Evolutionary conservation across 2,113 vertebrate species (phyloP), one percentile per base, ranked within the genome.

Genomic region (Salvelinus alpinus): DNA sequence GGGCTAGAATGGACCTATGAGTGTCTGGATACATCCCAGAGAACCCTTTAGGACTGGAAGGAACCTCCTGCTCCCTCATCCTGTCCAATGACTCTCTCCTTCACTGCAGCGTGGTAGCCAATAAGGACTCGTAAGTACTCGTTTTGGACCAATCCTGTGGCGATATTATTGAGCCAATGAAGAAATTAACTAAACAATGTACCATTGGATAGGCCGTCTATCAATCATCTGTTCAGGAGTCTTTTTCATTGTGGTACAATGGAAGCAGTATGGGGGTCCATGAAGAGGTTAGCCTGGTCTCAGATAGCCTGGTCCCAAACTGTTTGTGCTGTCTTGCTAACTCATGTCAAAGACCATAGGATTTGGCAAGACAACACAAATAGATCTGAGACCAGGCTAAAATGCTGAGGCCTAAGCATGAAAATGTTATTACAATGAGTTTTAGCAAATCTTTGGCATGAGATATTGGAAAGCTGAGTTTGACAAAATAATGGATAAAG

Each of bases 71-170:
- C 9, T 96, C 96, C 75, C 96, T 92, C 73, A 95, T 93, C 74
- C 95, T 95, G 79, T 97, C 96, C 77, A 92, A 84, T 0, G 95
- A 93, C 82, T 98, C 96, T 89, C 94, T 95, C 80, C 96, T 95
- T 47, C 95, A 93, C 83, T 96, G 97, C 69, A 95, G 92, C 4
- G 95, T 92, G 79, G 86, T 88, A 25, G 91, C 93, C 54, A 91
- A 76, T 0, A 94, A 87, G 27, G 94, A 95, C 85, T 99, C 97
- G 0, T 97, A 97, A 70, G 95, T 90, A 86, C 92, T 92, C 0
- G 88, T 84, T 87, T 97, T 98, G 81, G 96, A 93, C 97, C 96
- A 99, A 77, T 99, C 97, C 95, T 98, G 93, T 62, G 80, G 91
- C 77, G 0, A 12, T 54, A 88, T 38, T 67, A 81, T 86, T n/a